Evolutionary conservation across 1,140 invertebrate genomes (phyloP), one percentile per base, ranked within the genome.

Genomic region (Phocides pigmalion): DNA sequence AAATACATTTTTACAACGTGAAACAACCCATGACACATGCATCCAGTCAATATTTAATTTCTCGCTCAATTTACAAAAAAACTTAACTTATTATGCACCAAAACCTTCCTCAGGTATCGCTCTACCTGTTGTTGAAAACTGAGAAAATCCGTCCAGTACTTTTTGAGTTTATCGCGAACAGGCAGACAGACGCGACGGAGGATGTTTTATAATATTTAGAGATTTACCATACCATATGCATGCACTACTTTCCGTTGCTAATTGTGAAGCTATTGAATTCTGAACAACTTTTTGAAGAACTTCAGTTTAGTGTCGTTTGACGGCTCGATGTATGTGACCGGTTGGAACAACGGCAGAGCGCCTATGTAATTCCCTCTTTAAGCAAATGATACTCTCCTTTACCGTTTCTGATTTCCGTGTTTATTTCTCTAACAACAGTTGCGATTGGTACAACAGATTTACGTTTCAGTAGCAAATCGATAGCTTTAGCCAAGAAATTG

Each of bases 281-380:
- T 82, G 0, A 88, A 51, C 2, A 88, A 22, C 44, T 66, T 82
- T 41, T 72, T 87, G 2, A 84, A 25, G 46, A 88, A 74, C 0
- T 64, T 68, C 9, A 66, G 12, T 42, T 47, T 73, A 0, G 66
- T 65, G 9, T 78, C 78, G 0, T 62, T 70, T 0, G 72, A 72
- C 0, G 81, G 28, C 12, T 82, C 76, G 17, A 89, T 66, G 11
- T 84, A 84, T 0, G 68, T 66, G 2, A 73, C 35, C 0, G 74
- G 68, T 3, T 69, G 22, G 0, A 74, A 44, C 0, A 64, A 25
- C 2, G 74, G 62, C 4, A 72, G 64, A 0, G 50, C 47, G 0
- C 81, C 80, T 22, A 82, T 66, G 51, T 76, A 86, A 32, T 82
- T 84, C 5, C 62, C 58, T 89, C 84, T 46, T 74, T 82, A 1